Percentiles rank a stretch among this genome's conserved stretches.
These are phyloP conservation scores for Spodoptera frugiperda DNA, from an alignment of 1,140 invertebrate genomes.

Conservation along the genomic window DNA sequence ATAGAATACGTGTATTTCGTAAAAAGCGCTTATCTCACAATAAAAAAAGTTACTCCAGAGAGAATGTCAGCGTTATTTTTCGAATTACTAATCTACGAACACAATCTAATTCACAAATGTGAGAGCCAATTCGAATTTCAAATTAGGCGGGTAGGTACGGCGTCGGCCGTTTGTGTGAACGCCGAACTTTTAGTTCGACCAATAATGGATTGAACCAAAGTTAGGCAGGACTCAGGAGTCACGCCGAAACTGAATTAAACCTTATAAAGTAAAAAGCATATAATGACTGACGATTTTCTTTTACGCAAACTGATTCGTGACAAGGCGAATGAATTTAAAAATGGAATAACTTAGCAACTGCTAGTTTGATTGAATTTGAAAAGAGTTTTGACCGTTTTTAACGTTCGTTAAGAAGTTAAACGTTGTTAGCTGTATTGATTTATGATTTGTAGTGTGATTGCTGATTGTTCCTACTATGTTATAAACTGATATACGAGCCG, in stretches of 20 bases:
- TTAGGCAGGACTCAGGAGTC: constrained; percentile 55
- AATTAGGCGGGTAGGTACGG: constrained; percentile 43
- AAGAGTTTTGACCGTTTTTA: too few relatives aligned
- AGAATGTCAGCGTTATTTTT: constrained; percentile 48
- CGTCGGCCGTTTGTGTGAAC: constrained; percentile 44
- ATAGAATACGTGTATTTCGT: constrained; percentile 19
- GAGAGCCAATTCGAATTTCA: constrained; percentile 55
- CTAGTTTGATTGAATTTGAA: constrained; percentile 5
- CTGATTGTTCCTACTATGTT: too few relatives aligned
- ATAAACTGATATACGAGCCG: too few relatives aligned
- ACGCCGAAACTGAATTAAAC: constrained; percentile 52
- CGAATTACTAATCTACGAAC: constrained; percentile 42
- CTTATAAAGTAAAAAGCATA: constrained; percentile 50
- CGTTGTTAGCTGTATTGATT: too few relatives aligned
- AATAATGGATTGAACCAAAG: constrained; percentile 53
- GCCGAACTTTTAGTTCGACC: constrained; percentile 52
- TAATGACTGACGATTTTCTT: constrained; percentile 29
- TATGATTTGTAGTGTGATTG: too few relatives aligned
- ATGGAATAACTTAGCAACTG: constrained; percentile 7
- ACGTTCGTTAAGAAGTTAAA: too few relatives aligned
- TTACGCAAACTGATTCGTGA: constrained; percentile 36
- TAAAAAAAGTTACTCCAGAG: constrained; percentile 25
- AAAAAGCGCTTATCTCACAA: constrained; percentile 25
- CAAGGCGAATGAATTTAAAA: constrained; percentile 29
- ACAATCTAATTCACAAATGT: constrained; percentile 51